Percentiles rank a stretch among this genome's conserved stretches.
Evolutionary conservation across 2,888 invertebrate species (phyloP).

Genomic region (Electrophaes corylata): DNA sequence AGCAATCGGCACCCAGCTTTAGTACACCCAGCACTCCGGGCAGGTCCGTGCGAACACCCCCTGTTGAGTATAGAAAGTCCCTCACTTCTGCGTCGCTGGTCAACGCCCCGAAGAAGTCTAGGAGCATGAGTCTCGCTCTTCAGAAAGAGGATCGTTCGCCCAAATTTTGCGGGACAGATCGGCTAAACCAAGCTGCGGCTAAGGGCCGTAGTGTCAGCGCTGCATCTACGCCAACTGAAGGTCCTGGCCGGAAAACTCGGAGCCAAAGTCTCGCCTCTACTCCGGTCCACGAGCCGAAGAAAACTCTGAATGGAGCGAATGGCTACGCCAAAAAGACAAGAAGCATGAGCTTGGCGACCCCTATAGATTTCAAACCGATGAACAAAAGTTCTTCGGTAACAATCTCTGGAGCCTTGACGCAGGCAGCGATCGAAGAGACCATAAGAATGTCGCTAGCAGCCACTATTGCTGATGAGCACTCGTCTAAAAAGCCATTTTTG

Average conservation of each 20-base stretch:
- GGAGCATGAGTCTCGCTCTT: constrained; percentile 72
- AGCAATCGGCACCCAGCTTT: constrained; percentile 75
- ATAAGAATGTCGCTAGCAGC: constrained; percentile 74
- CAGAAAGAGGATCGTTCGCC: constrained; percentile 51
- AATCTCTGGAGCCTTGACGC: constrained; percentile 64
- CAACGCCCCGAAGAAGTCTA: constrained; percentile 69
- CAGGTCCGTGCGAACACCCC: constrained; percentile 61
- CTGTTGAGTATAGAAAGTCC: constrained; percentile 61
- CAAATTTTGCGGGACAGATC: constrained; percentile 68
- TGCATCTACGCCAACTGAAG: constrained; percentile 59
- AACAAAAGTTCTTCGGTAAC: constrained; percentile 59
- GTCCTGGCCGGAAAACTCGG: constrained; percentile 53
- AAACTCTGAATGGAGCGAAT: constrained; percentile 50
- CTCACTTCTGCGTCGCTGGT: constrained; percentile 53
- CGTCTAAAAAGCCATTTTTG: constrained; percentile 83
- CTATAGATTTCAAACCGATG: constrained; percentile 57
- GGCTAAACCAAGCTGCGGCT: constrained; percentile 51
- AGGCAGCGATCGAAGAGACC: constrained; percentile 79
- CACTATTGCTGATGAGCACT: constrained; percentile 63
- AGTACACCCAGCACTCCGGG: constrained; percentile 67
- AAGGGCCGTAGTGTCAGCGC: constrained; percentile 55
- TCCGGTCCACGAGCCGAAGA: constrained; percentile 62
- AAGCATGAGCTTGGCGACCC: constrained; percentile 72
- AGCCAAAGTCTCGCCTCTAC: constrained; percentile 76
- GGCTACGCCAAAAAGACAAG: constrained; percentile 67